Base-by-base conservation (phyloP, 2,888 invertebrate genomes). In the Pecten maximus region DNA sequence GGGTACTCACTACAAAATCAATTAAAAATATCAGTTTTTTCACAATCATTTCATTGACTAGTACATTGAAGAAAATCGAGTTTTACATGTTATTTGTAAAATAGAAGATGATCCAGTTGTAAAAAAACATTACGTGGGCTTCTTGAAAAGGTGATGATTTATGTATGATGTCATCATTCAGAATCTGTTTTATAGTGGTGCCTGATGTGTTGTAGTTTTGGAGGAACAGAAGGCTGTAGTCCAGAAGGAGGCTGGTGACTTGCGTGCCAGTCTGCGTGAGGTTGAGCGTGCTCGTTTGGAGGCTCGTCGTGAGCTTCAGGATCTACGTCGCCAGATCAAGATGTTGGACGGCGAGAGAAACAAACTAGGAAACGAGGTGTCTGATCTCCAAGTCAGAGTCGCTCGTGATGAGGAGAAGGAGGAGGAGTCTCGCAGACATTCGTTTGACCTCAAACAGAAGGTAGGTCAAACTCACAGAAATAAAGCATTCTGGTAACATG, bases 141-240 rank as follows among this genome's bases (percentile, higher is more conserved):
- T n/a, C n/a, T n/a, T n/a, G n/a, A n/a, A n/a, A n/a, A n/a, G n/a
- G n/a, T n/a, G n/a, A n/a, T n/a, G n/a, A n/a, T n/a, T n/a, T n/a
- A n/a, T n/a, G n/a, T n/a, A n/a, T n/a, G n/a, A n/a, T n/a, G n/a
- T n/a, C n/a, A n/a, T n/a, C n/a, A n/a, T n/a, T n/a, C n/a, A n/a
- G n/a, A n/a, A n/a, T n/a, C n/a, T n/a, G n/a, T n/a, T n/a, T n/a
- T n/a, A 6, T 60, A 6, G 89, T 12, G 19, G 0, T 86, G 23
- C 19, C 28, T 50, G 50, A 74, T 48, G 23, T 54, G 88, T 89
- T 97, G 98, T 94, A 98, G 98, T 98, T 95, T 92, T 98, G 94
- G 98, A 99, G 97, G 99, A 99, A 94, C 97, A 98, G 92, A 98
- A 98, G 95, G 97, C 98, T 23, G 97, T 98, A 0, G 96, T 98